phyloP scores from a whole-genome alignment of 2,797 vertebrate genomes.

The Paramormyrops hopkinsi region DNA sequence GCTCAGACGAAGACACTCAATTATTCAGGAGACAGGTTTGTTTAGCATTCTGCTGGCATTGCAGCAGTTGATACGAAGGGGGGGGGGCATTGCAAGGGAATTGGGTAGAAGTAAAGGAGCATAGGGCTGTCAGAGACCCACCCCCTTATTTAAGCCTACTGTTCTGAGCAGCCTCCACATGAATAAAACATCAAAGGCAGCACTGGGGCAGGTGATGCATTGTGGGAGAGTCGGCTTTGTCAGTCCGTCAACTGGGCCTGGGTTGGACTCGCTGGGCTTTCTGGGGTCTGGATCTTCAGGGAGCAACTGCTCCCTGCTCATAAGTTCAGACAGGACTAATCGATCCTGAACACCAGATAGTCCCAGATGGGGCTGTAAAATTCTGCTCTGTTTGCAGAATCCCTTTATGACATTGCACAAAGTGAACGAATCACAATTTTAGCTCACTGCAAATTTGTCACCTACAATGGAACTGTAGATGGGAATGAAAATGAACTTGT shows the following conservation, averaged over 20 bases:
- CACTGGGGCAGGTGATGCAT: conserved; percentile 59
- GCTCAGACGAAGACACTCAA: conserved; percentile 58
- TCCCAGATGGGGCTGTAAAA: not conserved
- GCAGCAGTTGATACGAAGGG: conserved; percentile 44
- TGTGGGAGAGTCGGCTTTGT: conserved; percentile 44
- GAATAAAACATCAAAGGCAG: conserved; percentile 64
- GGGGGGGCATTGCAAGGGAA: conserved; percentile 39
- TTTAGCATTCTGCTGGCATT: conserved; percentile 67
- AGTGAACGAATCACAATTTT: not conserved
- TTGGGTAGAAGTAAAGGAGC: conserved; percentile 41
- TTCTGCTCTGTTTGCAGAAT: not conserved
- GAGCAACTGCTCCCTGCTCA: conserved; percentile 27
- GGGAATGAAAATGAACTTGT: not conserved
- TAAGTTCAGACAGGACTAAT: conserved; percentile 29
- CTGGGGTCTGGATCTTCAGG: conserved; percentile 28
- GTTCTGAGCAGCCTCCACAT: conserved; percentile 52
- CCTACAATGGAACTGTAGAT: not conserved
- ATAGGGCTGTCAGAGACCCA: conserved; percentile 34
- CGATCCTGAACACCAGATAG: conserved; percentile 20
- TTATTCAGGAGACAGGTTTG: conserved; percentile 71
- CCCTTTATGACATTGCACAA: not conserved
- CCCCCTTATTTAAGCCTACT: conserved; percentile 47
- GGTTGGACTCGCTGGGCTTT: conserved; percentile 30
- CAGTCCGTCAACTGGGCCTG: conserved; percentile 49
- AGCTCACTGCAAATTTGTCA: not conserved